These are phyloP conservation scores for Lipophrys pholis DNA, from an alignment of 2,113 vertebrate genomes.

Conservation along the genomic window DNA sequence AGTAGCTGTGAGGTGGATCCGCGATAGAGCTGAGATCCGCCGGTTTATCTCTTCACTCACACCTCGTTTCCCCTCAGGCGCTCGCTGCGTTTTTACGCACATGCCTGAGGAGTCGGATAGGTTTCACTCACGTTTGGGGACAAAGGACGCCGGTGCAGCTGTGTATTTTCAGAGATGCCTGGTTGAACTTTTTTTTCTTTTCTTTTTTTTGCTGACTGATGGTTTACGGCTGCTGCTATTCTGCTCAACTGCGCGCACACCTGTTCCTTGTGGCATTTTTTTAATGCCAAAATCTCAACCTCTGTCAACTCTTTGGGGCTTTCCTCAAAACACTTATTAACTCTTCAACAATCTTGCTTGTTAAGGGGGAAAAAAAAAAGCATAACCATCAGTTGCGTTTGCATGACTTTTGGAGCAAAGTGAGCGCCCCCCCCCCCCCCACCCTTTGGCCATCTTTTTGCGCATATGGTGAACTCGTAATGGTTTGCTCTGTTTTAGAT, in stretches of 20 bases:
- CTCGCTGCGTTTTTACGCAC: neutral
- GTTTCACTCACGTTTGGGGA: neutral
- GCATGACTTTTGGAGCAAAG: neutral
- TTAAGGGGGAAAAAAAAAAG: neutral
- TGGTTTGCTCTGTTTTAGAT: too few species aligned
- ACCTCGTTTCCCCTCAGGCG: neutral
- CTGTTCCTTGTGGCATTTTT: constrained; percentile 75
- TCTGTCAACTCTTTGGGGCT: neutral
- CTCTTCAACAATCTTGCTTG: neutral
- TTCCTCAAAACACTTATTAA: neutral
- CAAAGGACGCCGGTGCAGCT: constrained; percentile 14
- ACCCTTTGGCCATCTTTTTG: neutral
- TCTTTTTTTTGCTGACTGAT: constrained; percentile 51
- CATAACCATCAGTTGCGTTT: neutral
- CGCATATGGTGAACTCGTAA: constrained; percentile 19
- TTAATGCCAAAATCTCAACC: constrained; percentile 30
- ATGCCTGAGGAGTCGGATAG: too few species aligned
- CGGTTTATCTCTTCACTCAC: neutral
- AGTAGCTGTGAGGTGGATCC: constrained; percentile 9
- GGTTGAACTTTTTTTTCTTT: constrained; percentile 15
- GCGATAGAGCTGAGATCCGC: neutral
- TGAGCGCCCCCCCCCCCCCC: neutral
- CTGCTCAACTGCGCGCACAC: constrained; percentile 63
- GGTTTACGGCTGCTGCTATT: constrained; percentile 43
- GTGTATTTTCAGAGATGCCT: constrained; percentile 33